Evolutionary conservation across 2,797 vertebrate species (phyloP).

Genomic region (Phylloscopus collybita): DNA sequence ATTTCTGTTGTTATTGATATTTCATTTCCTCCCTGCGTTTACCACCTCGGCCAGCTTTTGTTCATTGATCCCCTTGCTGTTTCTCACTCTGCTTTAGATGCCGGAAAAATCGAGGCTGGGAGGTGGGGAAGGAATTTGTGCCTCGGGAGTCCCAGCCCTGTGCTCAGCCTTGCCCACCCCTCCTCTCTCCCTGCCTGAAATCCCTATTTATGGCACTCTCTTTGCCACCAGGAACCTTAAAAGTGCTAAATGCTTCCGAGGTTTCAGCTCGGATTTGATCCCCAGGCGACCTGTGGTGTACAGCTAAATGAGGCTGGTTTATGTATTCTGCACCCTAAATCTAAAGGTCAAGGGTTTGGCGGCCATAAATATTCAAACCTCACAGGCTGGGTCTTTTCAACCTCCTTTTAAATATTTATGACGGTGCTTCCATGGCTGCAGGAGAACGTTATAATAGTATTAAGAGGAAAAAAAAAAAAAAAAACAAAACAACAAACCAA

Average conservation of each 20-base stretch:
- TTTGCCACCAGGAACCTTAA: background rate
- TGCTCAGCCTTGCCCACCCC: background rate
- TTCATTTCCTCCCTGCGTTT: background rate
- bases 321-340: background rate
- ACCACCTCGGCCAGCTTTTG: background rate
- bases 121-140: background rate
- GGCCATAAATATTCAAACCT: background rate
- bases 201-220: background rate
- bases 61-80: background rate
- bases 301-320: background rate
- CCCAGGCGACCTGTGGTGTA: background rate
- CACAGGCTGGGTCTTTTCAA: background rate
- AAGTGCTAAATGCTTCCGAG: background rate
- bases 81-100: background rate
- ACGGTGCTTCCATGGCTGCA: background rate
- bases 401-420: slow-evolving; percentile 24
- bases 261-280: background rate
- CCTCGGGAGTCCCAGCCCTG: background rate
- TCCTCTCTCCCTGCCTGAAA: background rate
- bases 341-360: slow-evolving; percentile 4
- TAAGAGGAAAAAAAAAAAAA: background rate
- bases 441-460: slow-evolving; percentile 8
- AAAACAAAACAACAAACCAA: background rate
- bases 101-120: background rate
- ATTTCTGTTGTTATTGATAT: fast-evolving